A percentile compares a stretch with the other conserved stretches of the same genome.
These are phyloP conservation scores for Ciconia maguari DNA, from an alignment of 2,113 vertebrate species.

Conservation along the genomic window DNA sequence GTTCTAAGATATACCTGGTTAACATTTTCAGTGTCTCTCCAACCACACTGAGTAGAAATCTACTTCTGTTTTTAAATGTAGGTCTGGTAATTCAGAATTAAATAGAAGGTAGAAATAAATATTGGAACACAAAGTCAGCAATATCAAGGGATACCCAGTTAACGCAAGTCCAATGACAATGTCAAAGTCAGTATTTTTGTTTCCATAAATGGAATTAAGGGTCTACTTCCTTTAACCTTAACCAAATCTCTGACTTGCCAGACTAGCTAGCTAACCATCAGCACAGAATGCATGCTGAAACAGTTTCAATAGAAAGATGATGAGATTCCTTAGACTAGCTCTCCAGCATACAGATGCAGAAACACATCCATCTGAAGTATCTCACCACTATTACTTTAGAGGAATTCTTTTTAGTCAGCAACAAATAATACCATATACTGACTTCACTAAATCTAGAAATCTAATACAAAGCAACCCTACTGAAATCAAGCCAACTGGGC, in stretches of 20 bases:
- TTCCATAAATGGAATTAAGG: neutral
- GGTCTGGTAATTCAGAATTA: neutral
- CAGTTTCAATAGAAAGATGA: neutral
- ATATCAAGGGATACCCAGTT: neutral
- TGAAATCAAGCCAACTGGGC: neutral
- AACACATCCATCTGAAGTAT: neutral
- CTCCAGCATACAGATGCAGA: neutral
- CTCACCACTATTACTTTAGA: neutral
- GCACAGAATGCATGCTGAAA: neutral
- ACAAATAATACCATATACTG: neutral
- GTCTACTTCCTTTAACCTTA: neutral
- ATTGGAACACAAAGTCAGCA: neutral
- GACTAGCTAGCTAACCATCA: neutral
- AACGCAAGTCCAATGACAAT: neutral
- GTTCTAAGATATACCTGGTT: neutral
- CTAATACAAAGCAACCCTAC: neutral
- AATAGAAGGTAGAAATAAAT: neutral
- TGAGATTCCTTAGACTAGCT: neutral
- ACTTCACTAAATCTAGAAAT: neutral
- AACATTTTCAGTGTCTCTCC: neutral
- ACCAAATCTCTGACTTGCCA: neutral
- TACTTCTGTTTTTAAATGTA: neutral
- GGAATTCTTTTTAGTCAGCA: neutral
- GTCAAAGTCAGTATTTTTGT: neutral
- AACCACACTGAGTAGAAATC: neutral